Percentiles rank a stretch among this genome's conserved stretches.
phyloP scores from a whole-genome alignment of 2,888 invertebrate genomes.

The Erebia palarica region DNA sequence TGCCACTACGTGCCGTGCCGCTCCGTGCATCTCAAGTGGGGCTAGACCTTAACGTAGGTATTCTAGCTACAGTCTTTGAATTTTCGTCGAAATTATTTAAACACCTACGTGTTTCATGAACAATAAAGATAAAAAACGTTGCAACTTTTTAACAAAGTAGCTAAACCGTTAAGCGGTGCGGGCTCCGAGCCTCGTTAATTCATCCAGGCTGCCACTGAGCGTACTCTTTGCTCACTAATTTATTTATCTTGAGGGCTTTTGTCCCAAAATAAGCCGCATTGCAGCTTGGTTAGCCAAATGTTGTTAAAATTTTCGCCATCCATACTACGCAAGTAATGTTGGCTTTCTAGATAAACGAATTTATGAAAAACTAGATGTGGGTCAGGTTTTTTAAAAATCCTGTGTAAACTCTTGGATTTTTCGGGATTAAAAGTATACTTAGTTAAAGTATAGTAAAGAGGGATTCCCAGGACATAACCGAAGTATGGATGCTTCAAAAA shows the following conservation, averaged over 20 bases:
- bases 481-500: no score
- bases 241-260: conserved; percentile 26
- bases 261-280: conserved; percentile 22
- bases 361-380: no score
- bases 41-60: no score
- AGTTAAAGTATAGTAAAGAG: no score
- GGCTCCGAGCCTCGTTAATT: conserved; percentile 18
- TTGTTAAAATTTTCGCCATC: conserved; percentile 12
- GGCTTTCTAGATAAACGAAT: neutral
- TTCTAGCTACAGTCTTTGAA: neutral
- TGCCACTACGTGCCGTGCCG: no score
- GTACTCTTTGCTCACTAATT: conserved; percentile 23
- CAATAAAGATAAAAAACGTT: conserved; percentile 1
- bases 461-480: no score
- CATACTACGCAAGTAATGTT: neutral
- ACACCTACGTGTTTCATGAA: neutral
- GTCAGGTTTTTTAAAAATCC: no score
- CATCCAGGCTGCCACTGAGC: conserved; percentile 19
- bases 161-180: conserved; percentile 12
- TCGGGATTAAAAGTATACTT: no score
- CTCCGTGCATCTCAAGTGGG: no score
- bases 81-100: neutral
- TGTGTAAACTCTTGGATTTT: no score
- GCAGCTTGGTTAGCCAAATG: conserved; percentile 21
- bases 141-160: conserved; percentile 8